Conservation (phyloP, 2,113 vertebrate genomes). For the Sclerurus mexicanus region DNA sequence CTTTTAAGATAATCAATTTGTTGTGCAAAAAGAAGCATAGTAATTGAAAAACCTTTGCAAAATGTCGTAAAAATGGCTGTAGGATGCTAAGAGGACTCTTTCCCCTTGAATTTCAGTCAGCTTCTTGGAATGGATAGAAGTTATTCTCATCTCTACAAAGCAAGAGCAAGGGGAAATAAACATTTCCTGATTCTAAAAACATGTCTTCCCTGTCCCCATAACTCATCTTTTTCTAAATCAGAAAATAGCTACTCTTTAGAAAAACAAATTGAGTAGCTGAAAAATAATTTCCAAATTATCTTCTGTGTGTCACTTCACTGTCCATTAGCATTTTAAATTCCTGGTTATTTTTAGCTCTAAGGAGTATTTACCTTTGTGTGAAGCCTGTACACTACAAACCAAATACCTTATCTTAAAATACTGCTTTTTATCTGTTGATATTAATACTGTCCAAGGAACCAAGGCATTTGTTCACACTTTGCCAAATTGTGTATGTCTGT, state of each 20-base stretch:
- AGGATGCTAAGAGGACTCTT: neutral
- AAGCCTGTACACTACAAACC: neutral
- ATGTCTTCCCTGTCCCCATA: neutral
- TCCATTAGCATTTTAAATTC: neutral
- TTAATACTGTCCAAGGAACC: neutral
- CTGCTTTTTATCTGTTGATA: neutral
- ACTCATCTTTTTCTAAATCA: neutral
- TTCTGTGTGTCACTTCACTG: neutral
- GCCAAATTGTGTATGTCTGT: neutral
- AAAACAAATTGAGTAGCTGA: neutral
- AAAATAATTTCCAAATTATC: neutral
- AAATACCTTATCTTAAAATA: neutral
- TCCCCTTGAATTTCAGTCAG: neutral
- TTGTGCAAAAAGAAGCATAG: neutral
- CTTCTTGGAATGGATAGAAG: neutral
- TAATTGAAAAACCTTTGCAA: neutral
- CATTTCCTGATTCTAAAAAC: conserved; percentile 48
- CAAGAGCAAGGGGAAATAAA: conserved; percentile 33
- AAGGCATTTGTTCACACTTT: neutral
- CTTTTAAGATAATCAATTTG: neutral
- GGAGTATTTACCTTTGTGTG: neutral
- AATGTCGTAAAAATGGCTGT: neutral
- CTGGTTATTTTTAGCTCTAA: neutral
- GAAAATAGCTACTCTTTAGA: neutral
- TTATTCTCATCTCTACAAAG: neutral